Conservation (phyloP, 2,888 invertebrate species). For the Leptinotarsa tumamoca region DNA sequence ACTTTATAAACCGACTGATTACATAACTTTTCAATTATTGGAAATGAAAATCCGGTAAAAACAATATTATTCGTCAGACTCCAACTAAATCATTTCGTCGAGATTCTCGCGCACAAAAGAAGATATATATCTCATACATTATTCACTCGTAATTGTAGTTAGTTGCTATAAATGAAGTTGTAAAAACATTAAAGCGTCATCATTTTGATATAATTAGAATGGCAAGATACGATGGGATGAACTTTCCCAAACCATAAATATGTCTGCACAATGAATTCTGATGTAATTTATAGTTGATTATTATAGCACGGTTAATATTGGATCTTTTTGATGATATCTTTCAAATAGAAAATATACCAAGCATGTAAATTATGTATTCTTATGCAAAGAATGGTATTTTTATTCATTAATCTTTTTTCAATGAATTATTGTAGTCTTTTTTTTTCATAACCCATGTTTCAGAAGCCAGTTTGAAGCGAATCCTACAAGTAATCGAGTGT, state of each 20-base stretch:
- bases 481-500: too few species aligned
- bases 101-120: conserved; percentile 20
- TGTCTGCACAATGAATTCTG: conserved; percentile 37
- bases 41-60: neutral
- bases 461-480: too few species aligned
- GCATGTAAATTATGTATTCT: too few species aligned
- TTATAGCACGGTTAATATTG: conserved; percentile 31
- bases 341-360: too few species aligned
- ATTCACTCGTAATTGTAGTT: conserved; percentile 27
- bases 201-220: conserved; percentile 40
- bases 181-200: conserved; percentile 43
- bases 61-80: neutral
- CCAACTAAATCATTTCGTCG: conserved; percentile 10
- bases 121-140: conserved; percentile 22
- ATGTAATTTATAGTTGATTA: conserved; percentile 41
- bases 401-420: too few species aligned
- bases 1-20: too few species aligned
- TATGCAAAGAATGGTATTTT: too few species aligned
- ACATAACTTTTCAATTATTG: too few species aligned
- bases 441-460: too few species aligned
- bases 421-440: too few species aligned
- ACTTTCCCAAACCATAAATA: conserved; percentile 42
- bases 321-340: neutral
- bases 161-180: conserved; percentile 33
- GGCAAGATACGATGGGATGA: conserved; percentile 25